Evolutionary conservation across 2,797 vertebrate genomes (phyloP).

Genomic region (Gallirallus australis): DNA sequence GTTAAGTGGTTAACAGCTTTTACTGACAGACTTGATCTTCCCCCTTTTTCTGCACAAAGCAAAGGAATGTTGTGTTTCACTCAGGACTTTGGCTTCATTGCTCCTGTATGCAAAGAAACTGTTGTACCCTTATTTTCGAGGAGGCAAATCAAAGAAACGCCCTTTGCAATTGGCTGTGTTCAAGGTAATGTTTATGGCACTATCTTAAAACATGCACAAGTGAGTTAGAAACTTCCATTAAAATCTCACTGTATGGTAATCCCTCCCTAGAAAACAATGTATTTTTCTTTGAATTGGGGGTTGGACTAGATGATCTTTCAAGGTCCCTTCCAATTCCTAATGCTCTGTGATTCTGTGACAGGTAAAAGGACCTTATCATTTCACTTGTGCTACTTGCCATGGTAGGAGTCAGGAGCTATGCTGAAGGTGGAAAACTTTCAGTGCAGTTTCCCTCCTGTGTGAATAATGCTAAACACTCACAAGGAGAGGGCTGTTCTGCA

Average conservation of each 20-base stretch:
- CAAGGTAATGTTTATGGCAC: not conserved
- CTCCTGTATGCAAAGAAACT: not conserved
- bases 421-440: not conserved
- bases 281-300: not conserved
- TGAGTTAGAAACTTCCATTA: constrained; percentile 10
- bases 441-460: not conserved
- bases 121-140: not conserved
- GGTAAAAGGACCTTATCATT: not conserved
- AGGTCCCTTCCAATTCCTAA: too few relatives aligned
- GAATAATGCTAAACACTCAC: not conserved
- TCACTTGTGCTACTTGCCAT: not conserved
- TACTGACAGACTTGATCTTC: not conserved
- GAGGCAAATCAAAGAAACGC: constrained; percentile 18
- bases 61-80: not conserved
- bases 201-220: not conserved
- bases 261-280: not conserved
- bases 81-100: not conserved
- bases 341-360: not conserved
- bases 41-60: not conserved
- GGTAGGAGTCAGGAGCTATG: not conserved
- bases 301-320: too few relatives aligned
- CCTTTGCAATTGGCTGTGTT: not conserved
- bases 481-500: not conserved
- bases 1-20: not conserved
- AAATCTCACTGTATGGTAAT: not conserved